phyloP scores from a whole-genome alignment of 2,888 invertebrate species.

The Fragum fragum region DNA sequence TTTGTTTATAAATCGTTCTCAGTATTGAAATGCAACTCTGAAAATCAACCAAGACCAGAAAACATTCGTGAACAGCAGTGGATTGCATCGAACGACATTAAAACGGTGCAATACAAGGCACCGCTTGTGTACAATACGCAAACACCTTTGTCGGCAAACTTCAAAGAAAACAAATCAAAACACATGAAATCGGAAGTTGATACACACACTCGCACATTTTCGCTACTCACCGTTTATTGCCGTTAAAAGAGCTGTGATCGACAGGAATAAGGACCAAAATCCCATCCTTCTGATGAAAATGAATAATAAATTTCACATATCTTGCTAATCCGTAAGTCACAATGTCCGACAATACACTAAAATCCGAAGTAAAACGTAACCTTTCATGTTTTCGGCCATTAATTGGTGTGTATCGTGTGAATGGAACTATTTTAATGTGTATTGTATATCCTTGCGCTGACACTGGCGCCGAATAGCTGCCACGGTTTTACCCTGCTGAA shows the following conservation, averaged over 20 bases:
- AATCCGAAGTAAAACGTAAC: conserved; percentile 48
- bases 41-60: background rate
- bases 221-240: conserved; percentile 54
- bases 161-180: conserved; percentile 58
- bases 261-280: conserved; percentile 58
- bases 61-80: background rate
- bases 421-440: conserved; percentile 49
- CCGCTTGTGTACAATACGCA: conserved; percentile 14
- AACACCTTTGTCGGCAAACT: conserved; percentile 64
- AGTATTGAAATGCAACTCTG: too few species aligned
- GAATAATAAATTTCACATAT: conserved; percentile 43
- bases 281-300: conserved; percentile 71
- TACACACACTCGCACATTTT: conserved; percentile 33
- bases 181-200: conserved; percentile 53
- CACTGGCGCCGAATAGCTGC: conserved; percentile 40
- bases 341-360: conserved; percentile 43
- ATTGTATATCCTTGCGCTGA: conserved; percentile 55
- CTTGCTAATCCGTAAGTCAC: conserved; percentile 39
- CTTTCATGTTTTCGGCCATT: conserved; percentile 63
- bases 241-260: conserved; percentile 53
- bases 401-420: conserved; percentile 59
- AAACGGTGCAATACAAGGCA: background rate
- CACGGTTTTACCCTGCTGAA: background rate
- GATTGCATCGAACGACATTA: background rate
- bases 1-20: too few species aligned